Percentiles rank a stretch among this genome's conserved stretches.
phyloP scores from a whole-genome alignment of 1,140 invertebrate genomes.

The Stenopsyche tienmushanensis region DNA sequence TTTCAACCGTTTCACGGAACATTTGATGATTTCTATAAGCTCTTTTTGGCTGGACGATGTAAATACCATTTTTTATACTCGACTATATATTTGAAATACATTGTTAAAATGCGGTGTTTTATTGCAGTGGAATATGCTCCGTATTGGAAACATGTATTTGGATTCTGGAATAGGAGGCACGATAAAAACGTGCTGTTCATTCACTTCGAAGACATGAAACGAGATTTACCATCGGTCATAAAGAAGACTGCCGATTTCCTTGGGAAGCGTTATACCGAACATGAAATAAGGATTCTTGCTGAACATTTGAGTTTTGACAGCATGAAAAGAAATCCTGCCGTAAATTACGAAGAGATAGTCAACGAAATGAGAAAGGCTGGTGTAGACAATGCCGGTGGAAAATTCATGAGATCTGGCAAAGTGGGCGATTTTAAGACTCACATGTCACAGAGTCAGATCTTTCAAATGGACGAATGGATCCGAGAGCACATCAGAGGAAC shows the following conservation, averaged over 20 bases:
- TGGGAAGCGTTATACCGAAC: constrained; percentile 51
- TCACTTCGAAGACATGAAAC: constrained; percentile 69
- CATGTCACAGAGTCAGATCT: constrained; percentile 57
- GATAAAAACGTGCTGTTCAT: constrained; percentile 61
- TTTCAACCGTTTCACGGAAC: constrained; percentile 60
- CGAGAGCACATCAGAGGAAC: constrained; percentile 49
- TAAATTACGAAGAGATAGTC: constrained; percentile 62
- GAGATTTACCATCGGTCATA: constrained; percentile 62
- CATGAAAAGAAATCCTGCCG: constrained; percentile 70
- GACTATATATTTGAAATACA: too few relatives aligned
- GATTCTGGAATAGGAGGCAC: constrained; percentile 59
- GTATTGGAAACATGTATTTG: constrained; percentile 61
- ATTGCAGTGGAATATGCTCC: constrained; percentile 52
- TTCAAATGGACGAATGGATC: constrained; percentile 61
- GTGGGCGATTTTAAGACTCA: constrained; percentile 66
- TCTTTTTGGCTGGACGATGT: constrained; percentile 37
- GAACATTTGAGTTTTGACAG: constrained; percentile 67
- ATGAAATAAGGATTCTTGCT: constrained; percentile 55
- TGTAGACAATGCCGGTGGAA: constrained; percentile 49
- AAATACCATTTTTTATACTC: too few relatives aligned
- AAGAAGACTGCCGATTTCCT: constrained; percentile 61
- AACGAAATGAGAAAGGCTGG: constrained; percentile 51
- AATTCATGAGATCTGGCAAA: constrained; percentile 64
- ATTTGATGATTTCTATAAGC: constrained; percentile 57
- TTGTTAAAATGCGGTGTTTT: too few relatives aligned